Conservation (phyloP, 2,113 vertebrate genomes). For the Pelvicachromis taeniatus region DNA sequence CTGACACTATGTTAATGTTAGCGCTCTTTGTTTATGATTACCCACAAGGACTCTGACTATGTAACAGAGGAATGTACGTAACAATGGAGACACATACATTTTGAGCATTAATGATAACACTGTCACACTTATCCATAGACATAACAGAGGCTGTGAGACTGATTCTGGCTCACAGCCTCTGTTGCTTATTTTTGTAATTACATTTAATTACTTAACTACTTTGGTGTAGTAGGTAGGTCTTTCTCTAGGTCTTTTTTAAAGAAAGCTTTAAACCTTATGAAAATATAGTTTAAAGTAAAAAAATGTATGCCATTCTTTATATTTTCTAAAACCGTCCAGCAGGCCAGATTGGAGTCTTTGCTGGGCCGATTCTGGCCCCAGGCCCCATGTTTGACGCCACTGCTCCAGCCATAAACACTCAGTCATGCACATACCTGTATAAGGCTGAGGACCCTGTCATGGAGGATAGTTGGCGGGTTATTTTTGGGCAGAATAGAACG, state of each 20-base stretch:
- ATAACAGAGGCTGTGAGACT: neutral
- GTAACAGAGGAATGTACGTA: neutral
- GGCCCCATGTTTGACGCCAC: neutral
- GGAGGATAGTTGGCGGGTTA: constrained; percentile 86
- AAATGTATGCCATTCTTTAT: neutral
- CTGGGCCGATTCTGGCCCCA: rapidly evolving
- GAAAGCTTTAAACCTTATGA: no score
- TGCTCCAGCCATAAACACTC: rapidly evolving
- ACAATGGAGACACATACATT: neutral
- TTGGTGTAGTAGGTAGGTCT: no score
- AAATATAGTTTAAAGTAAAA: neutral
- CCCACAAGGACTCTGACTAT: neutral
- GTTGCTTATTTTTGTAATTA: no score
- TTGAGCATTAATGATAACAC: neutral
- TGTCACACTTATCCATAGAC: neutral
- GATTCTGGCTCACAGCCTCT: no score
- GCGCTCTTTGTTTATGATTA: neutral
- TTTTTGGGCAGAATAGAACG: constrained; percentile 91
- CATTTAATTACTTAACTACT: no score
- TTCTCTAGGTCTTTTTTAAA: no score
- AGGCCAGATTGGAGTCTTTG: rapidly evolving
- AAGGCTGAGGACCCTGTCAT: constrained; percentile 90
- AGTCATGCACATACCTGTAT: constrained; percentile 82
- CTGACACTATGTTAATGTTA: neutral
- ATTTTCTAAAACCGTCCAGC: neutral